Evolutionary conservation across 2,113 vertebrate species (phyloP).

Genomic region (Marmota monax): DNA sequence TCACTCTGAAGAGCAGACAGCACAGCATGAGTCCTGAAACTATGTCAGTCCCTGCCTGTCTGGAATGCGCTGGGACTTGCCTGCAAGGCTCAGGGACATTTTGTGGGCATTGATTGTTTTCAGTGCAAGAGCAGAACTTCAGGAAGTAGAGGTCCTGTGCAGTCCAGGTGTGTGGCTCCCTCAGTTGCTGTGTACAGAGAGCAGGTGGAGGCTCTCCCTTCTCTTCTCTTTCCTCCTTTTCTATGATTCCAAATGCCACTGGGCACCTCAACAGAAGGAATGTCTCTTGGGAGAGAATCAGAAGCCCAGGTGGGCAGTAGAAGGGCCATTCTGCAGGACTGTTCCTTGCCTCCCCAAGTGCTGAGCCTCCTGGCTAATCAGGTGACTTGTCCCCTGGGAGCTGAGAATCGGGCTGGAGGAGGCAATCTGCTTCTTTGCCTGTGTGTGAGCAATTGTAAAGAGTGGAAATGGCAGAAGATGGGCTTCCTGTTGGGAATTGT

Average conservation of each 20-base stretch:
- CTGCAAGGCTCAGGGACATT: background rate
- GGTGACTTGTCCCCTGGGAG: too few species aligned
- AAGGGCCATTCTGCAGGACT: background rate
- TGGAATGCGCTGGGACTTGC: accelerated
- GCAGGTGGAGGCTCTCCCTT: background rate
- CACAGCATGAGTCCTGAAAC: background rate
- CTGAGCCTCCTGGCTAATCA: background rate
- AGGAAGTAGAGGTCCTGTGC: accelerated
- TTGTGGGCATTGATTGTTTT: background rate
- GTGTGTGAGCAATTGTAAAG: background rate
- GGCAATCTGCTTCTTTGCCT: background rate
- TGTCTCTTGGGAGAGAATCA: background rate
- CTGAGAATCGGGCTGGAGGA: background rate
- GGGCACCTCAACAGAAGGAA: background rate
- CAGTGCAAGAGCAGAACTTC: background rate
- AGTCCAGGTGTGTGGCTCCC: accelerated
- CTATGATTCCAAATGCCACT: background rate
- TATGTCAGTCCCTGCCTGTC: background rate
- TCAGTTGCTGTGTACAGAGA: accelerated
- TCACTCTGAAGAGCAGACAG: background rate
- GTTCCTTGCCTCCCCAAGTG: too few species aligned
- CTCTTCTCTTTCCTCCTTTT: background rate
- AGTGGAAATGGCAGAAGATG: background rate
- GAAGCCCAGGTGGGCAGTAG: background rate
- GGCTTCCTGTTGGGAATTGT: background rate